Percentiles rank a stretch among this genome's conserved stretches.
phyloP scores from a whole-genome alignment of 2,888 invertebrate genomes.

The Marronus borbonicus region DNA sequence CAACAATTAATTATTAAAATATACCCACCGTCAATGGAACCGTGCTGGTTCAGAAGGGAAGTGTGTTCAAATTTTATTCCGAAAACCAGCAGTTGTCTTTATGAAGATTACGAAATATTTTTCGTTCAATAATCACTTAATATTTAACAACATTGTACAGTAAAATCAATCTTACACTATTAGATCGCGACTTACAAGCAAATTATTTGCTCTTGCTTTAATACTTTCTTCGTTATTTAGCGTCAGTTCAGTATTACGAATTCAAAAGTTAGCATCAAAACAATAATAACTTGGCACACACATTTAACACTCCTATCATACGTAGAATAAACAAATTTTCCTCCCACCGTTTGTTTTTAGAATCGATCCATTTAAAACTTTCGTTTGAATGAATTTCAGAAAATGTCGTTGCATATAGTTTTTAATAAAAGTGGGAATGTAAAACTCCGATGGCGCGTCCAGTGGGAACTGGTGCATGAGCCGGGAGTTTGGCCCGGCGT shows the following conservation, averaged over 20 bases:
- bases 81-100: neutral
- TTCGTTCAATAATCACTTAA: constrained; percentile 10
- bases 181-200: neutral
- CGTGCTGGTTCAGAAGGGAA: constrained; percentile 14
- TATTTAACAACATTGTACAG: constrained; percentile 2
- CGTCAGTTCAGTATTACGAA: neutral
- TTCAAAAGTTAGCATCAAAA: constrained; percentile 24
- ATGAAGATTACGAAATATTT: neutral
- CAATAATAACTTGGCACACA: constrained; percentile 42
- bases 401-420: constrained; percentile 5
- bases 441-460: constrained; percentile 47
- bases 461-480: constrained; percentile 63
- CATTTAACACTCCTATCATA: constrained; percentile 24
- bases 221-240: constrained; percentile 1
- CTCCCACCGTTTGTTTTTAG: neutral
- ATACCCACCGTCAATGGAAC: constrained; percentile 16
- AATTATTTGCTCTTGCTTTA: neutral
- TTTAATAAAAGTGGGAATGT: constrained; percentile 3
- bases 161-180: constrained; percentile 24
- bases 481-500: constrained; percentile 61
- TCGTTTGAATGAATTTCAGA: neutral
- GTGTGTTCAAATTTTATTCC: constrained; percentile 12
- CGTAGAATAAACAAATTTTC: constrained; percentile 2
- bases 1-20: constrained; percentile 35
- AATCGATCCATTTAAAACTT: neutral